Evolutionary conservation across 2,113 vertebrate genomes (phyloP).

Genomic region (Ellobius talpinus): DNA sequence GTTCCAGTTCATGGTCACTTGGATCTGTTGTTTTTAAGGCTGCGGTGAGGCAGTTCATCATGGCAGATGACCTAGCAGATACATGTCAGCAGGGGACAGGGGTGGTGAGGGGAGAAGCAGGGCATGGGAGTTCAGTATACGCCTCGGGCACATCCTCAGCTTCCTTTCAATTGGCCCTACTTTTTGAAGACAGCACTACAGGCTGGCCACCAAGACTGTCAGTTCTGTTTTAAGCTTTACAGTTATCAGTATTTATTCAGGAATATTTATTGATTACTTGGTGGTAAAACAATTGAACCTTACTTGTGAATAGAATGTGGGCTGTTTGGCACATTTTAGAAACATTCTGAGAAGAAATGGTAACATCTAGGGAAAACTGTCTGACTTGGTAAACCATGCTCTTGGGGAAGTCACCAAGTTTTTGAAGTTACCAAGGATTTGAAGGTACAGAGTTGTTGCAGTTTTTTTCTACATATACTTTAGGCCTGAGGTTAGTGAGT

Average conservation of each 20-base stretch:
- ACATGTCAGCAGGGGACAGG: not conserved
- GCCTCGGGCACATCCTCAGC: not conserved
- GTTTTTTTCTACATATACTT: not conserved
- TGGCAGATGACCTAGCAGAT: not conserved
- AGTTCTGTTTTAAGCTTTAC: not conserved
- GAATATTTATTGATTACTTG: conserved; percentile 52
- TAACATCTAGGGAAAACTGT: not conserved
- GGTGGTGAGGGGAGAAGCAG: not conserved
- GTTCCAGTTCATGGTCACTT: not conserved
- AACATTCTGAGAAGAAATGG: not conserved
- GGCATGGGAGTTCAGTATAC: too few relatives aligned
- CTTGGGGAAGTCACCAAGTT: not conserved
- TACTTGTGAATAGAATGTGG: not conserved
- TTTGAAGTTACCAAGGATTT: not conserved
- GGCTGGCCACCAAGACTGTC: not conserved
- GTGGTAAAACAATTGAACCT: conserved; percentile 3
- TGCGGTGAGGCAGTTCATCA: not conserved
- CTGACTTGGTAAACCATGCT: not conserved
- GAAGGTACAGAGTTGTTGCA: not conserved
- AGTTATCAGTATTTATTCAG: conserved; percentile 35
- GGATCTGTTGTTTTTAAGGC: not conserved
- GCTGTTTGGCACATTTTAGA: conserved; percentile 24
- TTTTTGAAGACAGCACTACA: not conserved
- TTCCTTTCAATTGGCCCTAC: not conserved
- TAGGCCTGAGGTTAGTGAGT: conserved; percentile 33